Evolutionary conservation across 2,797 vertebrate species (phyloP).

Genomic region (Scleropages formosus): DNA sequence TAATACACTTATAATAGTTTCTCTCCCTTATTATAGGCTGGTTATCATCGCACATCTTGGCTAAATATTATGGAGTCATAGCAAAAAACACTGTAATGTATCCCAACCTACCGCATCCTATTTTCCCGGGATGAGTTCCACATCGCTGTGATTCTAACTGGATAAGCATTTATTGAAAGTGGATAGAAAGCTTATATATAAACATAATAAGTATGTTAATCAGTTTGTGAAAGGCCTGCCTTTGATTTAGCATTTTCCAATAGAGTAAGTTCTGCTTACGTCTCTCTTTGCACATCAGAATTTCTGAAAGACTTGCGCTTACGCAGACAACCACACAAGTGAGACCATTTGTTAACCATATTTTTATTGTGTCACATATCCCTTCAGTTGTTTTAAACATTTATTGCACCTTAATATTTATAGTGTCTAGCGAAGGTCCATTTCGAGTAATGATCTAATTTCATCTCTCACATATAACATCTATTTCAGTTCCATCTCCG

Average conservation of each 20-base stretch:
- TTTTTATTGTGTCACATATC: no score
- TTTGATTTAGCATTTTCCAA: not conserved
- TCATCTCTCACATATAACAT: not conserved
- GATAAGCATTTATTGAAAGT: no score
- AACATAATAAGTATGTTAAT: no score
- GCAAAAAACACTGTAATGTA: no score
- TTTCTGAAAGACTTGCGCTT: not conserved
- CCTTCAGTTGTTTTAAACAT: slow-evolving; percentile 17
- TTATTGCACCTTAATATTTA: slow-evolving; percentile 18
- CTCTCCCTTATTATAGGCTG: not conserved
- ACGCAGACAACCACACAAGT: not conserved
- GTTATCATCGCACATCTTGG: no score
- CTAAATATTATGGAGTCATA: no score
- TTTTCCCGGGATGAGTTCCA: no score
- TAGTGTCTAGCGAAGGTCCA: slow-evolving; percentile 5
- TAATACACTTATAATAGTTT: not conserved
- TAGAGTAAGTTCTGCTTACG: not conserved
- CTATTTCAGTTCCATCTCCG: not conserved
- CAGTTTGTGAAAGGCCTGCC: no score
- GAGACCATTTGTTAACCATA: not conserved
- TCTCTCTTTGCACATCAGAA: not conserved
- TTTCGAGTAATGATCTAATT: slow-evolving; percentile 9
- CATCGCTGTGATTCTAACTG: no score
- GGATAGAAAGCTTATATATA: no score
- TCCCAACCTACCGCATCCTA: no score